Base-by-base conservation (phyloP, 2,888 invertebrate species). In the Camptogramma bilineatum region DNA sequence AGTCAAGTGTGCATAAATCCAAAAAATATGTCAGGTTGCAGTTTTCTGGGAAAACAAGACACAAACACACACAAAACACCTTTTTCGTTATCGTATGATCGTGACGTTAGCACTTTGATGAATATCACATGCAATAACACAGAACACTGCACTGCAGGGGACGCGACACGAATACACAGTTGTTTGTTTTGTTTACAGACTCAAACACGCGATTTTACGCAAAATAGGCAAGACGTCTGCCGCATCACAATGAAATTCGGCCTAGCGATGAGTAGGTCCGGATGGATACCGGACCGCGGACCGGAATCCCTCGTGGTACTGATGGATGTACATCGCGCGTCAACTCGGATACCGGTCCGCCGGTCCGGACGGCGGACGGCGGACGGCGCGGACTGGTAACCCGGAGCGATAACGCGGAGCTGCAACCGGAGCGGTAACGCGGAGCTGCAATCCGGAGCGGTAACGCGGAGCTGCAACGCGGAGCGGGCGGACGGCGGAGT, bases 1-100 rank as follows among this genome's bases (percentile, higher is more conserved):
- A 76, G 76, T 84, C 84, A 88, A 88, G 85, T 85, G 85, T 85
- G 87, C 92, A 92, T 92, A 91, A 90, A 92, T 91, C 92, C 92
- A 90, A 91, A 86, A 87, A 80, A 84, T 79, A 82, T 78, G 79
- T 79, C 84, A 83, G 82, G 76, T 73, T 75, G 77, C 83, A 81
- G 82, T 81, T 86, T 85, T 85, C 82, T 79, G 77, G 76, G 82
- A 89, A 90, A 91, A 92, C 91, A 91, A 86, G 85, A 88, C 87
- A 87, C 73, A 87, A 88, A 91, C 90, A 91, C 87, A 78, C 76
- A 80, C 80, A 82, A 81, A 82, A 84, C 90, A 88, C 86, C 76
- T 83, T 81, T 81, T 73, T 75, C 72, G 79, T 80, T 75, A 73
- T 77, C 74, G 71, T 80, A 72, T 69, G 72, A 76, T 75, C 82